phyloP scores from a whole-genome alignment of 1,140 invertebrate species.

The Apis florea region DNA sequence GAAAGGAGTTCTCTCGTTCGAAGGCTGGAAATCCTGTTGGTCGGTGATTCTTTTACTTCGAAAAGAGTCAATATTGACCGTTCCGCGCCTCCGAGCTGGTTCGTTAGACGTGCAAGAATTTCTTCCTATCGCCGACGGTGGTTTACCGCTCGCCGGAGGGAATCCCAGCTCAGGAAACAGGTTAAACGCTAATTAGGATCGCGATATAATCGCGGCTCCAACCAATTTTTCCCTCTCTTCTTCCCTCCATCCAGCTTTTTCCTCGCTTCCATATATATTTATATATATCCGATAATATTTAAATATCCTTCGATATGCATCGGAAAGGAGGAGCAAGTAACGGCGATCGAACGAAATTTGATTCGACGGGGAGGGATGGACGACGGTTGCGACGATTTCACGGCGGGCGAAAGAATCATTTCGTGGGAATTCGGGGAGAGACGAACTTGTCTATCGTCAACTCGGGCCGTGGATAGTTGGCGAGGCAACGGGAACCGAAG shows the following conservation, averaged over 20 bases:
- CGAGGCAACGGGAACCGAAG: conserved; percentile 54
- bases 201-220: background rate
- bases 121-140: background rate
- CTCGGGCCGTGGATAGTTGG: conserved; percentile 37
- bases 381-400: too few relatives aligned
- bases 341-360: too few relatives aligned
- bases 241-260: too few relatives aligned
- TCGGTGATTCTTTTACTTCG: conserved; percentile 38
- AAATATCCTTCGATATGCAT: too few relatives aligned
- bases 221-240: background rate
- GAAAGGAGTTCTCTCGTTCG: conserved; percentile 66
- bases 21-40: conserved; percentile 60
- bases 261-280: too few relatives aligned
- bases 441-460: conserved; percentile 36
- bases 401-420: conserved; percentile 58
- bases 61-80: conserved; percentile 70
- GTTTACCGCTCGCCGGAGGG: background rate
- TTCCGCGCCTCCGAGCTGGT: conserved; percentile 50
- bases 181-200: conserved; percentile 38
- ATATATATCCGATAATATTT: too few relatives aligned
- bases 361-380: too few relatives aligned
- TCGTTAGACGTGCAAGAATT: conserved; percentile 10
- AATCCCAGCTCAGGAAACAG: conserved; percentile 5
- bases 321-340: too few relatives aligned
- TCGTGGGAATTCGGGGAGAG: conserved; percentile 44